Conservation (phyloP, 2,888 invertebrate species). For the Pyrochroa serraticornis region DNA sequence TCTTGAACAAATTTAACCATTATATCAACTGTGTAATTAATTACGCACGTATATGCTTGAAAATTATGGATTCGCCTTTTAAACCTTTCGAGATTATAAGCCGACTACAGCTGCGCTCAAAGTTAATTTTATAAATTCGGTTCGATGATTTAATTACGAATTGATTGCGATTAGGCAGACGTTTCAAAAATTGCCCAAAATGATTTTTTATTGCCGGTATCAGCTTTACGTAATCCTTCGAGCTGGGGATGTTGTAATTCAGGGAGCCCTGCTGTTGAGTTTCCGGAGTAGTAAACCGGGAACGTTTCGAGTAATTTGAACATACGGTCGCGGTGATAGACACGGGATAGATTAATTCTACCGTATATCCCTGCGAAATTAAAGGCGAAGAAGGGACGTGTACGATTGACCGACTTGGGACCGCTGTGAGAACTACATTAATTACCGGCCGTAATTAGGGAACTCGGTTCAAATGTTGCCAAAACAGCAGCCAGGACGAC, state of each 20-base stretch:
- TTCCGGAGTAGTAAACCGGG: constrained; percentile 25
- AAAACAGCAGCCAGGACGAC: constrained; percentile 23
- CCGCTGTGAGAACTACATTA: constrained; percentile 35
- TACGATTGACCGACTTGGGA: constrained; percentile 34
- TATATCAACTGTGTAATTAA: constrained; percentile 11
- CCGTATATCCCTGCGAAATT: constrained; percentile 30
- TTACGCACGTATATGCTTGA: background rate
- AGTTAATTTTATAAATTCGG: too few species aligned
- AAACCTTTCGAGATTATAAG: too few species aligned
- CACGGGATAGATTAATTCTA: constrained; percentile 33
- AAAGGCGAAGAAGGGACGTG: constrained; percentile 27
- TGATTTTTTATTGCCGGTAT: too few species aligned
- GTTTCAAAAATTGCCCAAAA: too few species aligned
- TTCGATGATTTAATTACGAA: too few species aligned
- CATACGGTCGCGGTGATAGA: constrained; percentile 32
- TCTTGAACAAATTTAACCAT: constrained; percentile 10
- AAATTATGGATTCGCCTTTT: too few species aligned
- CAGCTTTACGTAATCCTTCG: background rate
- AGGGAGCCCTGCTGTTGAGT: constrained; percentile 23
- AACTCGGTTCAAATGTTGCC: constrained; percentile 27
- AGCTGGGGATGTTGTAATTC: constrained; percentile 20
- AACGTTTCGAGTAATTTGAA: constrained; percentile 32
- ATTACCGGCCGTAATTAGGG: constrained; percentile 36
- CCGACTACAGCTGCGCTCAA: too few species aligned
- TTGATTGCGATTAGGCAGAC: too few species aligned